phyloP scores from a whole-genome alignment of 92 coral and sea anemone species.

The Plumapathes pennacea region DNA sequence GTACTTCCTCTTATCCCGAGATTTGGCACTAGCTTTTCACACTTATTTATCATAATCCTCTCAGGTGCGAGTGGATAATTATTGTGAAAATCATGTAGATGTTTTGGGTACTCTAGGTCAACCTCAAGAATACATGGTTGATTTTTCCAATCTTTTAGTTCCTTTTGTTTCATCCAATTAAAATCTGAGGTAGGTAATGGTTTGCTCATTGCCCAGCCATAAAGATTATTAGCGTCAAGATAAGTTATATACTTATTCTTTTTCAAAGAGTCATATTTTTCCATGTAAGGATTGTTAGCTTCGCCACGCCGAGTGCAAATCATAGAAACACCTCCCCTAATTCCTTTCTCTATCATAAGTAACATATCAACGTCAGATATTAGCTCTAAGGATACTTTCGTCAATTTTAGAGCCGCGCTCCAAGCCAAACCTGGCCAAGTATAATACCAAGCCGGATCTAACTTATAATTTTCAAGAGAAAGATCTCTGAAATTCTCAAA shows the following conservation, averaged over 20 bases:
- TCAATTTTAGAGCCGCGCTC: slow-evolving; percentile 34
- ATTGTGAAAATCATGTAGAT: slow-evolving; percentile 30
- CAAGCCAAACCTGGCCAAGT: slow-evolving; percentile 52
- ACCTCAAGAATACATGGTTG: slow-evolving; percentile 30
- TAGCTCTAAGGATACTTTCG: slow-evolving; percentile 28
- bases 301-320: slow-evolving; percentile 12
- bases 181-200: slow-evolving; percentile 21
- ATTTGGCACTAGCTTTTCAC: slow-evolving; percentile 25
- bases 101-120: slow-evolving; percentile 23
- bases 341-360: slow-evolving; percentile 28
- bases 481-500: slow-evolving; percentile 50
- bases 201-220: slow-evolving; percentile 47
- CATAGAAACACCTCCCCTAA: slow-evolving; percentile 34
- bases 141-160: slow-evolving; percentile 10
- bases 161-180: slow-evolving; percentile 24
- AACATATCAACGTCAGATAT: slow-evolving; percentile 38
- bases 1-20: slow-evolving; percentile 21
- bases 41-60: background rate
- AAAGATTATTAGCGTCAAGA: slow-evolving; percentile 25
- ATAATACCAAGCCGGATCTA: slow-evolving; percentile 36
- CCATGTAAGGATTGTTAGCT: slow-evolving; percentile 38
- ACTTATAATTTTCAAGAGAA: slow-evolving; percentile 20
- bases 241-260: no score
- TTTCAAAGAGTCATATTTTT: slow-evolving; percentile 15
- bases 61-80: slow-evolving; percentile 47